A percentile compares a stretch with the other conserved stretches of the same genome.
These are phyloP conservation scores for Uloborus diversus DNA, from an alignment of 1,140 invertebrate species.

Conservation along the genomic window DNA sequence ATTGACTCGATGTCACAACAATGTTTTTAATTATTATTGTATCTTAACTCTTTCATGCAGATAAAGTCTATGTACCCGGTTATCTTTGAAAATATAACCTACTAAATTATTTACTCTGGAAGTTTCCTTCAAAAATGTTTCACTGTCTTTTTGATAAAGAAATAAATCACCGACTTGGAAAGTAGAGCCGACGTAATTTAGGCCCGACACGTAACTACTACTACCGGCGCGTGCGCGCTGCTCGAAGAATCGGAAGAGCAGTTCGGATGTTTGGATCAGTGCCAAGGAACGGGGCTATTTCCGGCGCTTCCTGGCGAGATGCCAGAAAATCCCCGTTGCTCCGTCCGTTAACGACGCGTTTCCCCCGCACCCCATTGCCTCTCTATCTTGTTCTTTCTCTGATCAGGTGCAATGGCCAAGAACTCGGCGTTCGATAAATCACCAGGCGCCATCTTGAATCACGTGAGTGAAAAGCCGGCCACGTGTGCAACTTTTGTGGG, in stretches of 20 bases:
- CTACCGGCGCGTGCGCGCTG: background rate
- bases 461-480: conserved; percentile 43
- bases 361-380: background rate
- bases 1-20: too few species aligned
- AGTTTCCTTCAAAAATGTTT: too few species aligned
- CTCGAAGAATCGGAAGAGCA: conserved; percentile 38
- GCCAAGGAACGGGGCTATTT: conserved; percentile 52
- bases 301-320: conserved; percentile 39
- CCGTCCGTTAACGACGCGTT: conserved; percentile 30
- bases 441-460: conserved; percentile 43
- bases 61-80: too few species aligned
- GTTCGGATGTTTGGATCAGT: conserved; percentile 39
- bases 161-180: too few species aligned
- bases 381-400: conserved; percentile 16
- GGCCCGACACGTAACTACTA: too few species aligned
- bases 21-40: too few species aligned
- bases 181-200: too few species aligned
- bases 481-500: conserved; percentile 22
- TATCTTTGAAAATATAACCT: too few species aligned
- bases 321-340: conserved; percentile 44
- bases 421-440: conserved; percentile 50
- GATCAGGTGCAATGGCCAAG: conserved; percentile 48
- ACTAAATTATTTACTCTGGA: too few species aligned
- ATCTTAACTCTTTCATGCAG: too few species aligned
- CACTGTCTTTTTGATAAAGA: too few species aligned